phyloP scores from a whole-genome alignment of 2,797 vertebrate genomes.

The Catostomus latipinnis region DNA sequence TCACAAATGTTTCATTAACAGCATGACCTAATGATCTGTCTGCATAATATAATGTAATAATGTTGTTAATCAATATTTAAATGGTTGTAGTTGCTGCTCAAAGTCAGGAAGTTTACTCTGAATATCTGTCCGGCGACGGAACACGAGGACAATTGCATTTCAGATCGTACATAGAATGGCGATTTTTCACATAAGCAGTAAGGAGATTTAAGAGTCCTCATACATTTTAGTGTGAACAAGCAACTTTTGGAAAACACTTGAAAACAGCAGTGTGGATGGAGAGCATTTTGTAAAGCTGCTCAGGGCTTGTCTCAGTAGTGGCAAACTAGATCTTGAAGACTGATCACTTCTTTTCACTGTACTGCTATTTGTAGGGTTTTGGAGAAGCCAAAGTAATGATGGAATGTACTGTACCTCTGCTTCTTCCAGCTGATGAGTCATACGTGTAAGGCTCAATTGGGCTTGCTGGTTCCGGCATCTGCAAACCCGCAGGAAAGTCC shows the following conservation, averaged over 20 bases:
- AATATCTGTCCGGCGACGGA: no score
- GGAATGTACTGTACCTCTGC: slow-evolving; percentile 80
- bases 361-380: neutral
- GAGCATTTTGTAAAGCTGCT: neutral
- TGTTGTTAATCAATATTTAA: neutral
- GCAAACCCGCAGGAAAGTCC: slow-evolving; percentile 79
- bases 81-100: neutral
- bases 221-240: no score
- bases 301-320: neutral
- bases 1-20: no score
- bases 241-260: no score
- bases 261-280: no score
- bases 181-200: no score
- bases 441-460: slow-evolving; percentile 78
- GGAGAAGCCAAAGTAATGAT: neutral
- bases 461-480: slow-evolving; percentile 84
- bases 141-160: no score
- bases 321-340: neutral
- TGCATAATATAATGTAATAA: neutral
- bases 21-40: no score
- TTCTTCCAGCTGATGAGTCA: slow-evolving; percentile 84
- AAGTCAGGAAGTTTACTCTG: no score
- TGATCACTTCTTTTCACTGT: neutral
- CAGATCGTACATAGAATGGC: no score
- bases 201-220: no score